phyloP scores from a whole-genome alignment of 92 coral and sea anemone genomes.

The Palythoa grandis region DNA sequence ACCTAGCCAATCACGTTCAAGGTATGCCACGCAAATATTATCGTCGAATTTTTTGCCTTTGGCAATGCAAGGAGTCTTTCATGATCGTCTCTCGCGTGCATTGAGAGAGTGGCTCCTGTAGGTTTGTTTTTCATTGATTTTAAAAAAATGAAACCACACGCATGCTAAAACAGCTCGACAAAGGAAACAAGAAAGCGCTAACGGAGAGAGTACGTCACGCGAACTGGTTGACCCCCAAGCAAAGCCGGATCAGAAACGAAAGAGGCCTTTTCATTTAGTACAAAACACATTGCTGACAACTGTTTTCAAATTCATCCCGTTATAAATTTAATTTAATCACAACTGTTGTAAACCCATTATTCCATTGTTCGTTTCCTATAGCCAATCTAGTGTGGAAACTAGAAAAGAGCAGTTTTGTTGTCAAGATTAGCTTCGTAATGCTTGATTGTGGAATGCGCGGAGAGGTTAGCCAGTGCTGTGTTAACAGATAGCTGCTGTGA shows the following conservation, averaged over 20 bases:
- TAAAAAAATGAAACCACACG: constrained; percentile 2
- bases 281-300: not conserved
- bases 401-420: constrained; percentile 34
- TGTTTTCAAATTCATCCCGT: not conserved
- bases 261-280: not conserved
- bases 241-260: not conserved
- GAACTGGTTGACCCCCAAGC: constrained; percentile 21
- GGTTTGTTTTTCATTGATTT: not conserved
- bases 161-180: not conserved
- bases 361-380: constrained; percentile 15
- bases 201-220: constrained; percentile 22
- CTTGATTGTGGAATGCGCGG: constrained; percentile 17
- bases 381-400: not conserved
- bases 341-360: not conserved
- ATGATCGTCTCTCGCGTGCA: not conserved
- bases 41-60: not conserved
- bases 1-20: constrained; percentile 6
- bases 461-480: not conserved
- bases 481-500: not conserved
- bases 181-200: not conserved
- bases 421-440: constrained; percentile 35
- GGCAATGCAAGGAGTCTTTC: constrained; percentile 8
- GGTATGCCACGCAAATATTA: not conserved
- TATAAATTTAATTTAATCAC: constrained; percentile 24
- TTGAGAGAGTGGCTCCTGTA: not conserved